phyloP scores from a whole-genome alignment of 64 coral and sea anemone species.

The Pocillopora damicornis region DNA sequence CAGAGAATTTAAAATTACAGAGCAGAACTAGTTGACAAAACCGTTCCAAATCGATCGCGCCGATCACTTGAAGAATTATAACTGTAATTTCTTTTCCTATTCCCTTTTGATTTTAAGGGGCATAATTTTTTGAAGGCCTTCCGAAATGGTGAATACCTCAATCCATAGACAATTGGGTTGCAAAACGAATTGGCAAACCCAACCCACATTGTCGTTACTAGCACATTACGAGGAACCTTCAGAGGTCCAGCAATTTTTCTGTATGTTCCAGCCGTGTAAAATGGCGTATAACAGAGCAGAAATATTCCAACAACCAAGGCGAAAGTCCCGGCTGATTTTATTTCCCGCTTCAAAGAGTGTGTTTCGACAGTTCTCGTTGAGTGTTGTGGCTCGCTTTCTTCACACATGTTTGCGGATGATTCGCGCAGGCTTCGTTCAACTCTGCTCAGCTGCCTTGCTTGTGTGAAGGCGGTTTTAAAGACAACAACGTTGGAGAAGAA shows the following conservation, averaged over 20 bases:
- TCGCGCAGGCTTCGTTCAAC: slow-evolving; percentile 48
- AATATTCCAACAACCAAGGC: slow-evolving; percentile 71
- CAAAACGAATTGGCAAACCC: slow-evolving; percentile 84
- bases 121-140: slow-evolving; percentile 70
- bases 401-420: neutral
- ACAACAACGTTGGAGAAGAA: slow-evolving; percentile 63
- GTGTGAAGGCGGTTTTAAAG: slow-evolving; percentile 61
- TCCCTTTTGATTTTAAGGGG: neutral
- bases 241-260: slow-evolving; percentile 40
- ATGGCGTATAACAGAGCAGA: slow-evolving; percentile 80
- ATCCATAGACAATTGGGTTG: slow-evolving; percentile 81
- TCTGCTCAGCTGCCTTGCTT: slow-evolving; percentile 56
- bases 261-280: slow-evolving; percentile 69
- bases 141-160: slow-evolving; percentile 70
- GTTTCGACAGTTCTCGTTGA: neutral
- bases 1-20: neutral
- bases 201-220: slow-evolving; percentile 69
- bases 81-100: neutral
- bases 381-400: neutral
- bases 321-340: slow-evolving; percentile 83
- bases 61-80: neutral
- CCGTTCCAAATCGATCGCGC: neutral
- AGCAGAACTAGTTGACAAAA: neutral
- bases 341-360: slow-evolving; percentile 60
- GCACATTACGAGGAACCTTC: slow-evolving; percentile 21